phyloP scores from a whole-genome alignment of 2,888 invertebrate genomes.

The Microplitis deprimator region DNA sequence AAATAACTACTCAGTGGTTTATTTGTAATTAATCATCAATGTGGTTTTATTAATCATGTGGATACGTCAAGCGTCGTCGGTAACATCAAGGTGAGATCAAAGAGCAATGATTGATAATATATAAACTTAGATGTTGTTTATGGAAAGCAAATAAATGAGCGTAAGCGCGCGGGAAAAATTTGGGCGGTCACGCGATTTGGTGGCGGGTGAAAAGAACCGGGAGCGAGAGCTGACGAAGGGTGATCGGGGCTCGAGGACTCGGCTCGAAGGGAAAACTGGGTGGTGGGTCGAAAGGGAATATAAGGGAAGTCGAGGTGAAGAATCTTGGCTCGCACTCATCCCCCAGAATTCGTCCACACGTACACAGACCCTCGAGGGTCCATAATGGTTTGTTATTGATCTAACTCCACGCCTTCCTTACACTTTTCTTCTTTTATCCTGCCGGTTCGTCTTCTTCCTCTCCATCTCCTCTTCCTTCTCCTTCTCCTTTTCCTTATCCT shows the following conservation, averaged over 20 bases:
- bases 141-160: not conserved
- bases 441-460: conserved; percentile 53
- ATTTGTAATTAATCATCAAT: not conserved
- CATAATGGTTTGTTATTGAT: conserved; percentile 70
- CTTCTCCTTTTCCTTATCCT: conserved; percentile 44
- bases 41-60: conserved; percentile 47
- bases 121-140: not conserved
- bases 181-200: not conserved
- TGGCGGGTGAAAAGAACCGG: too few species aligned
- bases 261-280: too few species aligned
- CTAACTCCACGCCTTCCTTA: conserved; percentile 64
- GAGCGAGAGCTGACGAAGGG: too few species aligned
- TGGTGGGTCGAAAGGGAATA: not conserved
- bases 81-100: conserved; percentile 26
- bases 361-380: conserved; percentile 56
- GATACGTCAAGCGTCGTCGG: conserved; percentile 44
- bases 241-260: too few species aligned
- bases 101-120: conserved; percentile 40
- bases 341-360: conserved; percentile 43
- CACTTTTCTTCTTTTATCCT: conserved; percentile 59
- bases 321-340: conserved; percentile 28
- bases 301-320: not conserved
- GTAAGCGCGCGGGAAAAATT: not conserved
- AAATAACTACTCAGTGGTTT: conserved; percentile 5
- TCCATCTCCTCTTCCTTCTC: conserved; percentile 27